Evolutionary conservation across 1,140 invertebrate species (phyloP).

Genomic region (Phortica variegata): DNA sequence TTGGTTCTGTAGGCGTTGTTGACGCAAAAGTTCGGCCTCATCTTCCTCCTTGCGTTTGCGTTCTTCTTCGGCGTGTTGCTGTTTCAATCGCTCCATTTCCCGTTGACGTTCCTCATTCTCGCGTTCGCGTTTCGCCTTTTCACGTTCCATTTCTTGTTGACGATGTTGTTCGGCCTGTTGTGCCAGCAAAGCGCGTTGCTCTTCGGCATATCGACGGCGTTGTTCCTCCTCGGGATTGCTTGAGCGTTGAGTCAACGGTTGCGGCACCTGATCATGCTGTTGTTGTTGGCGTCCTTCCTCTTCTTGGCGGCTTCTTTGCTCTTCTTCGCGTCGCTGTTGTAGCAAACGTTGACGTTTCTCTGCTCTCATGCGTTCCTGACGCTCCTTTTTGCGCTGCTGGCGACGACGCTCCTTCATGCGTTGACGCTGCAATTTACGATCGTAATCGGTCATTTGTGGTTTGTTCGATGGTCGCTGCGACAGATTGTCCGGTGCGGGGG

Average conservation of each 20-base stretch:
- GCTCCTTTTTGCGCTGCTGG: conserved; percentile 28
- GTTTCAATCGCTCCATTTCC: conserved; percentile 26
- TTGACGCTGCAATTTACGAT: conserved; percentile 43
- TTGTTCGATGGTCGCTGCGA: conserved; percentile 5
- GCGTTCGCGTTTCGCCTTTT: conserved; percentile 13
- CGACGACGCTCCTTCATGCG: conserved; percentile 37
- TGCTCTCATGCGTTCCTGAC: conserved; percentile 26
- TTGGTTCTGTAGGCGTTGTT: conserved; percentile 28
- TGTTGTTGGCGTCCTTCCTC: background rate
- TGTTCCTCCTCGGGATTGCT: conserved; percentile 23
- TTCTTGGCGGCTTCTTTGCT: background rate
- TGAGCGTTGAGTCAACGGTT: too few species aligned
- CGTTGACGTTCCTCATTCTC: conserved; percentile 16
- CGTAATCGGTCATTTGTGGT: conserved; percentile 33
- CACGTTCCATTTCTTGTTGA: conserved; percentile 1
- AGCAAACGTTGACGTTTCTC: conserved; percentile 27
- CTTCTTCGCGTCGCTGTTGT: conserved; percentile 15
- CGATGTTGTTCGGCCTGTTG: conserved; percentile 13
- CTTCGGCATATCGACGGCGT: background rate
- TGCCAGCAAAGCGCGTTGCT: too few species aligned
- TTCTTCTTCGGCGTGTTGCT: conserved; percentile 25
- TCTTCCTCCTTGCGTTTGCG: conserved; percentile 24
- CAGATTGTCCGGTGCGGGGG: background rate
- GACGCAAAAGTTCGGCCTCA: conserved; percentile 23
- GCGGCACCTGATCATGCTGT: conserved; percentile 6